These are phyloP conservation scores for Acipenser oxyrinchus DNA, from an alignment of 2,797 vertebrate genomes.

Conservation along the genomic window DNA sequence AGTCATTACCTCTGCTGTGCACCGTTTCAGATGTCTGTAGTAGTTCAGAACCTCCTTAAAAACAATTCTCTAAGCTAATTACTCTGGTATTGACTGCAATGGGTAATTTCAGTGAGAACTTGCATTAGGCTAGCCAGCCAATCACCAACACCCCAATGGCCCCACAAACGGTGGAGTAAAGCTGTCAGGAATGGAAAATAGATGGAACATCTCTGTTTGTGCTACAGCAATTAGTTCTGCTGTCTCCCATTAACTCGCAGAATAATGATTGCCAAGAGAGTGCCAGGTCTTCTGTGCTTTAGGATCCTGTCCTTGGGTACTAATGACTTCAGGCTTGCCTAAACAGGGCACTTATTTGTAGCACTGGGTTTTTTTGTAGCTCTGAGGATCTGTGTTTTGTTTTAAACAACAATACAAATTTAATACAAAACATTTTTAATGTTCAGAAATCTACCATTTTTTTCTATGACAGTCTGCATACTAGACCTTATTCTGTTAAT, in stretches of 20 bases:
- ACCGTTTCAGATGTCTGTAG: background rate
- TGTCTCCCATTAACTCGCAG: background rate
- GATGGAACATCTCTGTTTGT: background rate
- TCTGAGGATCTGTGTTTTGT: too few relatives aligned
- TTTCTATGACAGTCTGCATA: too few relatives aligned
- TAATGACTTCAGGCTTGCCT: background rate
- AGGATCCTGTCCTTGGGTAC: background rate
- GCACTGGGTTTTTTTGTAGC: background rate
- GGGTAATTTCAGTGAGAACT: background rate
- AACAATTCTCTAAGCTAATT: background rate
- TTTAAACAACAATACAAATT: too few relatives aligned
- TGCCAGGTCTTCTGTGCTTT: background rate
- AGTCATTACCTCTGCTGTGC: background rate
- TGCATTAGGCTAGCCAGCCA: background rate
- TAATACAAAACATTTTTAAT: too few relatives aligned
- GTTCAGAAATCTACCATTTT: too few relatives aligned
- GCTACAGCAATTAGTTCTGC: conserved; percentile 9
- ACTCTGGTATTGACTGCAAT: background rate
- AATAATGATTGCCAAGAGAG: conserved; percentile 2
- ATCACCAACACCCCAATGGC: background rate
- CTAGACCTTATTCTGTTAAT: too few relatives aligned
- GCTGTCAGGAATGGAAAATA: conserved; percentile 2
- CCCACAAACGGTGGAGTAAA: background rate
- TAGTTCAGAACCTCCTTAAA: background rate
- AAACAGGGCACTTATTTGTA: background rate